These are phyloP conservation scores for Hydrozoanthus gracilis DNA, from an alignment of 92 coral and sea anemone genomes.

Conservation along the genomic window DNA sequence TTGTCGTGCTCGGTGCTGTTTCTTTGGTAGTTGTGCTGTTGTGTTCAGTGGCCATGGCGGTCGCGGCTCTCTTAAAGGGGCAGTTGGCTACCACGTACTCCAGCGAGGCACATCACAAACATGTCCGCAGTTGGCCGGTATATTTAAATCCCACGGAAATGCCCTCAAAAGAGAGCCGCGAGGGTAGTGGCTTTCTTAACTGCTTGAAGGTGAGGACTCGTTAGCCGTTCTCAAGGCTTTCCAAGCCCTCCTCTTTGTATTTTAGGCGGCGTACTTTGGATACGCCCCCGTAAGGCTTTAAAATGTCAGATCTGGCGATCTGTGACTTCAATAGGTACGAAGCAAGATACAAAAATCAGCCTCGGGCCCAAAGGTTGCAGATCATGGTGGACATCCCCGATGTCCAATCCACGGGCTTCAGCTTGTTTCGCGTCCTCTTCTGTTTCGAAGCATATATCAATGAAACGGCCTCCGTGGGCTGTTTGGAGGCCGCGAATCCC, in stretches of 20 bases:
- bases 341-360: neutral
- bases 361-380: neutral
- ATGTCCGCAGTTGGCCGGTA: constrained; percentile 25
- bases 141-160: constrained; percentile 35
- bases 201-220: constrained; percentile 13
- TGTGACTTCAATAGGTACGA: neutral
- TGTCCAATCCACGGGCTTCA: neutral
- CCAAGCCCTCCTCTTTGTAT: constrained; percentile 17
- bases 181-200: neutral
- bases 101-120: no score
- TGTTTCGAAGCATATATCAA: neutral
- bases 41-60: neutral
- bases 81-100: no score
- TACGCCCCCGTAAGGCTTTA: neutral
- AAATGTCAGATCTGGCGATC: neutral
- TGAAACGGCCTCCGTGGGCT: neutral
- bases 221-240: no score
- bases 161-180: no score
- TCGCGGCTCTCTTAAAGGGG: no score
- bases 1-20: no score
- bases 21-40: no score
- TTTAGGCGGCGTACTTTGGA: neutral
- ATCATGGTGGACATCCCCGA: neutral
- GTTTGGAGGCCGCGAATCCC: no score
- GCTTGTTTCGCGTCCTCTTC: neutral